Percentiles rank a stretch among this genome's conserved stretches.
phyloP scores from a whole-genome alignment of 1,140 invertebrate species.

The Stegodyphus dumicola region DNA sequence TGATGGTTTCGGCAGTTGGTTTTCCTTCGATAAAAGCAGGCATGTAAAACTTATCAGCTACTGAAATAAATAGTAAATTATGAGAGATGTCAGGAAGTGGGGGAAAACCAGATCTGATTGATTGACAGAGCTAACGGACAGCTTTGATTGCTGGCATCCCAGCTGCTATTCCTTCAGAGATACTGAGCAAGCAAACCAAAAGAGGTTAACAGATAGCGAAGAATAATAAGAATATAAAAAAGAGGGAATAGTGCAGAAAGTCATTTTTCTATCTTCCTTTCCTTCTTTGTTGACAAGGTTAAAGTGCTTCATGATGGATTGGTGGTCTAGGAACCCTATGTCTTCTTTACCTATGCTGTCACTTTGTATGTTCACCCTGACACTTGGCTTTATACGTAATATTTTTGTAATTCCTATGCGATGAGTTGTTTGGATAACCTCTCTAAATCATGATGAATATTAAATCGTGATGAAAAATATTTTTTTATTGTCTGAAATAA shows the following conservation, averaged over 20 bases:
- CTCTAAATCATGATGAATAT: background rate
- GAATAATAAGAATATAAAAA: conserved; percentile 22
- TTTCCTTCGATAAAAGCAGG: too few species aligned
- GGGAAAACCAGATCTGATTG: background rate
- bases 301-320: conserved; percentile 45
- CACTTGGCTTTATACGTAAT: conserved; percentile 39
- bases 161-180: background rate
- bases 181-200: conserved; percentile 28
- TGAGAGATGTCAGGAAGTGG: background rate
- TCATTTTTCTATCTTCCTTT: conserved; percentile 57
- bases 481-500: too few species aligned
- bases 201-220: conserved; percentile 51
- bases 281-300: conserved; percentile 52
- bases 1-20: too few species aligned
- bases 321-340: conserved; percentile 41
- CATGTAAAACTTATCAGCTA: too few species aligned
- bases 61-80: too few species aligned
- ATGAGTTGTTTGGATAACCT: background rate
- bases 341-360: conserved; percentile 52
- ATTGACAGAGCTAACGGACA: conserved; percentile 7
- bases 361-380: conserved; percentile 43
- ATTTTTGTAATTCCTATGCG: background rate
- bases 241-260: conserved; percentile 6
- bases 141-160: background rate
- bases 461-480: background rate